Evolutionary conservation across 2,113 vertebrate species (phyloP).

Genomic region (Lagopus muta): DNA sequence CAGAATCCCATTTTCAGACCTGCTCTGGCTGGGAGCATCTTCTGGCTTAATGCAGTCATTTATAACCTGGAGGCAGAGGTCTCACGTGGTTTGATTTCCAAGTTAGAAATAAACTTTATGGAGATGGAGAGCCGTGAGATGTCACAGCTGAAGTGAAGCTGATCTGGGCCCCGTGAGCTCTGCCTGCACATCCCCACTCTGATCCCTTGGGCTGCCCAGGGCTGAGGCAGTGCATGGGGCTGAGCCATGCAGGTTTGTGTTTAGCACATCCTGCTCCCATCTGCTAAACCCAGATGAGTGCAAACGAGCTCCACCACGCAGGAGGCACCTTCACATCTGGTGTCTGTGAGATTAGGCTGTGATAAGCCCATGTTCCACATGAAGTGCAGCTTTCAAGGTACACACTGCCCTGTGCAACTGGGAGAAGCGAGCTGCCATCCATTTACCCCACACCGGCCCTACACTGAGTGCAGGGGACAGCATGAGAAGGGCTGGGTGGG

Average conservation of each 20-base stretch:
- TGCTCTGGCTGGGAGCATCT: background rate
- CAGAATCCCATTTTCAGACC: background rate
- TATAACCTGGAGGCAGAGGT: background rate
- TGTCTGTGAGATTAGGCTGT: accelerated
- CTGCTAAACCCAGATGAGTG: background rate
- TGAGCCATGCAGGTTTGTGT: background rate
- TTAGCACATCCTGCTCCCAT: background rate
- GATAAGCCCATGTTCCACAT: too few species aligned
- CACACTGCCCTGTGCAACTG: accelerated
- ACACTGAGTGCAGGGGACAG: accelerated
- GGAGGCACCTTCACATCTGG: background rate
- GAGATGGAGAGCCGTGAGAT: background rate
- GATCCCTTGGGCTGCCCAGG: background rate
- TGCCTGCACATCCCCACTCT: accelerated
- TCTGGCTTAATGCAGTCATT: slow-evolving; percentile 17
- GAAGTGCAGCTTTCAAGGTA: background rate
- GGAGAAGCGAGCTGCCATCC: accelerated
- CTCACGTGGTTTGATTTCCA: slow-evolving; percentile 37
- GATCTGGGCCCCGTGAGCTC: background rate
- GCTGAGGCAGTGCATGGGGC: background rate
- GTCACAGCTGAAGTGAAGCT: background rate
- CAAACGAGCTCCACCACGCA: background rate
- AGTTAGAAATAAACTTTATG: slow-evolving; percentile 21
- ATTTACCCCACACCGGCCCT: background rate
- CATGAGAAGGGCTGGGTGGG: background rate